A percentile compares a stretch with the other conserved stretches of the same genome.
These are phyloP conservation scores for Plectrocnemia conspersa DNA, from an alignment of 1,140 invertebrate genomes.

Conservation along the genomic window DNA sequence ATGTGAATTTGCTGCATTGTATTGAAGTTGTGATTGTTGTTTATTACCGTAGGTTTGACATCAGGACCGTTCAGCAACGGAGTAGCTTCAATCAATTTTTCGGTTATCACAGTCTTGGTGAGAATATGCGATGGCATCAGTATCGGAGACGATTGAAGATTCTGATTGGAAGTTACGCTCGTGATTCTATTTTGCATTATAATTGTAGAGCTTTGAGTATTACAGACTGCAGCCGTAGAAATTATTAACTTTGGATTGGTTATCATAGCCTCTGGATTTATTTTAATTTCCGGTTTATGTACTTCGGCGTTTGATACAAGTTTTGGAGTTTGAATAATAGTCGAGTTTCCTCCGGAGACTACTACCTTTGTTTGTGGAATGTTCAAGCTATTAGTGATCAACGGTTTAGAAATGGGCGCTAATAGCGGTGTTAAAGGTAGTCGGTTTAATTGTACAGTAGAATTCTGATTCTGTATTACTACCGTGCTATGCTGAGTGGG, in stretches of 20 bases:
- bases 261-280: constrained; percentile 37
- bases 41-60: neutral
- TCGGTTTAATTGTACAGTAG: constrained; percentile 46
- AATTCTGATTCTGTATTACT: constrained; percentile 45
- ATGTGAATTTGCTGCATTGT: constrained; percentile 2
- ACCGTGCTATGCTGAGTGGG: constrained; percentile 48
- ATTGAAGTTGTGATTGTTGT: neutral
- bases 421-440: constrained; percentile 54
- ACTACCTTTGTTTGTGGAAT: constrained; percentile 47
- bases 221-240: constrained; percentile 42
- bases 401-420: constrained; percentile 51
- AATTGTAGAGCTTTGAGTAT: constrained; percentile 42
- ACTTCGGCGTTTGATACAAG: constrained; percentile 37
- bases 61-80: constrained; percentile 22
- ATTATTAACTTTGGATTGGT: constrained; percentile 47
- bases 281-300: constrained; percentile 41
- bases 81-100: constrained; percentile 13
- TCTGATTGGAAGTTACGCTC: constrained; percentile 43
- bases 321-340: constrained; percentile 42
- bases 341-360: constrained; percentile 34
- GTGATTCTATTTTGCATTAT: constrained; percentile 48
- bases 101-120: constrained; percentile 12
- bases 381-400: constrained; percentile 48
- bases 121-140: constrained; percentile 22
- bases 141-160: constrained; percentile 36